Conservation (phyloP, 2,888 invertebrate genomes). For the Nymphalis c-album region DNA sequence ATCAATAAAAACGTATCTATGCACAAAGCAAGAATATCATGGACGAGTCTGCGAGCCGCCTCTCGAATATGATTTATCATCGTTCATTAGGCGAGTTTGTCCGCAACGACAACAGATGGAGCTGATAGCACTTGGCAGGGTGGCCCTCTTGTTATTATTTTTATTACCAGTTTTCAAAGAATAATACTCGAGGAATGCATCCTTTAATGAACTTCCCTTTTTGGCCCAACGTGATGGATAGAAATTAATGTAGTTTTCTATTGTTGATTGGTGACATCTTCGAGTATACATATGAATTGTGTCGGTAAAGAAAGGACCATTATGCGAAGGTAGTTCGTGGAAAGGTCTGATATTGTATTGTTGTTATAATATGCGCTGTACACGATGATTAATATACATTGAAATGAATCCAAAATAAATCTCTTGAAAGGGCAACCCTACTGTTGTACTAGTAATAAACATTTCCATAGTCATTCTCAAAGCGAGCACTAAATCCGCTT, state of each 20-base stretch:
- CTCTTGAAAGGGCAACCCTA: constrained; percentile 38
- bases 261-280: constrained; percentile 79
- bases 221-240: constrained; percentile 79
- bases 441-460: constrained; percentile 51
- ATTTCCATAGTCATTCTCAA: constrained; percentile 66
- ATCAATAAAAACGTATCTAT: constrained; percentile 41
- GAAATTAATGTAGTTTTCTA: constrained; percentile 77
- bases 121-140: constrained; percentile 82
- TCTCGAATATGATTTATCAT: constrained; percentile 82
- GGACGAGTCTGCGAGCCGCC: constrained; percentile 70
- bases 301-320: constrained; percentile 39
- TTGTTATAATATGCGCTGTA: constrained; percentile 4
- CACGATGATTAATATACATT: constrained; percentile 13
- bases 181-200: constrained; percentile 81
- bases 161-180: constrained; percentile 81
- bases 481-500: constrained; percentile 63
- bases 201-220: constrained; percentile 82
- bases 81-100: constrained; percentile 82
- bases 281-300: constrained; percentile 54
- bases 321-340: constrained; percentile 62
- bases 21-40: constrained; percentile 57
- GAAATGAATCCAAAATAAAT: constrained; percentile 12
- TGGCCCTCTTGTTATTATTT: constrained; percentile 82
- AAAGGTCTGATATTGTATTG: constrained; percentile 36
- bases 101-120: constrained; percentile 82